A percentile compares a stretch with the other conserved stretches of the same genome.
Evolutionary conservation across 2,797 vertebrate species (phyloP).

Genomic region (Brotula barbata): DNA sequence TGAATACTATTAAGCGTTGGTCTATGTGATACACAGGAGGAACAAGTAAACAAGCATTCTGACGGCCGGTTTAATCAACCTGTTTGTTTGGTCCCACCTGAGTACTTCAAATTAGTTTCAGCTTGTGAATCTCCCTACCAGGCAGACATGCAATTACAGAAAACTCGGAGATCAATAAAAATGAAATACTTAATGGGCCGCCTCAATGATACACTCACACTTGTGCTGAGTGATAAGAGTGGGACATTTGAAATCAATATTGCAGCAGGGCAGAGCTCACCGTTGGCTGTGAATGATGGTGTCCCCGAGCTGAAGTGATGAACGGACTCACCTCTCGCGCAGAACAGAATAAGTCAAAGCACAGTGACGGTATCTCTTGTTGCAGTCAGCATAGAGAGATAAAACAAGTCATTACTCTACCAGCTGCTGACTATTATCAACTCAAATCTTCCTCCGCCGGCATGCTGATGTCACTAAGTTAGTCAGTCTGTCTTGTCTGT

Average conservation of each 20-base stretch:
- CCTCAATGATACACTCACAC: neutral
- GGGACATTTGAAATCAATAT: slow-evolving; percentile 38
- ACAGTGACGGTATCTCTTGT: slow-evolving; percentile 38
- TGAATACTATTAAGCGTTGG: too few relatives aligned
- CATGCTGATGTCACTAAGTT: slow-evolving; percentile 11
- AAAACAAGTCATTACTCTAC: slow-evolving; percentile 20
- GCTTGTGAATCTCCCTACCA: too few relatives aligned
- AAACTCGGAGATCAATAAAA: too few relatives aligned
- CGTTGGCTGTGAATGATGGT: slow-evolving; percentile 47
- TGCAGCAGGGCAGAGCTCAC: slow-evolving; percentile 27
- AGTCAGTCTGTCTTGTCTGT: slow-evolving; percentile 13
- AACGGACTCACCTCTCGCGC: slow-evolving; percentile 18
- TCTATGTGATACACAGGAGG: too few relatives aligned
- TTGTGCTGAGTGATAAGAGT: neutral
- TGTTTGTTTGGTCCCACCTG: too few relatives aligned
- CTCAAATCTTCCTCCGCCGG: neutral
- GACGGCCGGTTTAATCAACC: too few relatives aligned
- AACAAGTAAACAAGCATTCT: too few relatives aligned
- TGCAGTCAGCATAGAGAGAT: slow-evolving; percentile 26
- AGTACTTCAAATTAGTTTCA: too few relatives aligned
- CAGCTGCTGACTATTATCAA: slow-evolving; percentile 5
- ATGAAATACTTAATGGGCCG: too few relatives aligned
- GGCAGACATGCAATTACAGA: too few relatives aligned
- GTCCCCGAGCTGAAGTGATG: slow-evolving; percentile 34
- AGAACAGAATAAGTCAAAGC: slow-evolving; percentile 31